A percentile compares a stretch with the other conserved stretches of the same genome.
phyloP scores from a whole-genome alignment of 2,888 invertebrate species.

The Nemurella pictetii region DNA sequence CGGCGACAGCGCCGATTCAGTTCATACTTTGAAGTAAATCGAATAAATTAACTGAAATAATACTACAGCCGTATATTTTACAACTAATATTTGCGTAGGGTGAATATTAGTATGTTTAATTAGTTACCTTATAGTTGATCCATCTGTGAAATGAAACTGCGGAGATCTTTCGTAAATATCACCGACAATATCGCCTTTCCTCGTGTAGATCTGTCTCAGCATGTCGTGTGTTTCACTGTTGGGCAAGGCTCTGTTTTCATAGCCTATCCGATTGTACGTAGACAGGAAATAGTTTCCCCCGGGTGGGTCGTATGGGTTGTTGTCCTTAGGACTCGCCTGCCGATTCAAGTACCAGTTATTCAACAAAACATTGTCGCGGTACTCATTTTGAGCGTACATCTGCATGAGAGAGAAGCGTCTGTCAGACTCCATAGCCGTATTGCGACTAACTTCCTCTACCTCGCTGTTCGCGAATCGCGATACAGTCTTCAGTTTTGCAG shows the following conservation, averaged over 20 bases:
- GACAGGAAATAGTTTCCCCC: constrained; percentile 11
- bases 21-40: no score
- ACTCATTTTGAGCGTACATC: background rate
- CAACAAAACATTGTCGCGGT: background rate
- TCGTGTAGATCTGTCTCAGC: background rate
- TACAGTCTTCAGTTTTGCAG: background rate
- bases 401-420: background rate
- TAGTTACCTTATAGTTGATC: background rate
- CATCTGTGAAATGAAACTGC: background rate
- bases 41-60: no score
- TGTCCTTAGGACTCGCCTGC: constrained; percentile 6
- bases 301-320: background rate
- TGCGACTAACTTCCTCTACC: background rate
- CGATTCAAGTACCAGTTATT: background rate
- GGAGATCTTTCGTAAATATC: background rate
- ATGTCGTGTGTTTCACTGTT: constrained; percentile 10
- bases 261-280: constrained; percentile 1
- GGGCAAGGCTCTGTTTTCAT: background rate
- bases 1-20: no score
- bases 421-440: background rate
- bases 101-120: no score
- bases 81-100: no score
- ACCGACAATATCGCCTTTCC: background rate
- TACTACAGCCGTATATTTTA: no score
- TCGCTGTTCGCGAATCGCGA: background rate